Percentiles rank a stretch among this genome's conserved stretches.
Conservation (phyloP, 2,113 vertebrate species). For the Melanostigma gelatinosum region DNA sequence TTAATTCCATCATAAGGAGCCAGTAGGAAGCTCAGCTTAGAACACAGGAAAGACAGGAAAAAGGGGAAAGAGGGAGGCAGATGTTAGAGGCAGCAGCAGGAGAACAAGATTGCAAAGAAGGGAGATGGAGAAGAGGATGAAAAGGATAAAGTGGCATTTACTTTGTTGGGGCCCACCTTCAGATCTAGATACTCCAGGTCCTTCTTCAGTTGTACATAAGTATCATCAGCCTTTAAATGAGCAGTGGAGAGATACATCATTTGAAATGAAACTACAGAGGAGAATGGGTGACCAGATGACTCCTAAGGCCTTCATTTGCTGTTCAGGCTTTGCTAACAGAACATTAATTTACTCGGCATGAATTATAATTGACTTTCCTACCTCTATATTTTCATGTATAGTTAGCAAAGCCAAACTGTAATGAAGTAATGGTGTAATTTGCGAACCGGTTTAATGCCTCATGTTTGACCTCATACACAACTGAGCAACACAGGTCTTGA, state of each 20-base stretch:
- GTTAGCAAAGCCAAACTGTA: constrained; percentile 45
- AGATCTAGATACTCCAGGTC: constrained; percentile 98
- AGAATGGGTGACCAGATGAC: constrained; percentile 62
- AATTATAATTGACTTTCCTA: constrained; percentile 47
- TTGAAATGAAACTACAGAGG: constrained; percentile 75
- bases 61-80: constrained; percentile 33
- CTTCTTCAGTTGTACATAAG: constrained; percentile 98
- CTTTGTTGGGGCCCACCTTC: constrained; percentile 88
- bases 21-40: constrained; percentile 38
- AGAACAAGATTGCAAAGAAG: constrained; percentile 50
- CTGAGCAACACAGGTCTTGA: constrained; percentile 42
- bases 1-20: constrained; percentile 44
- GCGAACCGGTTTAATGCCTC: constrained; percentile 51
- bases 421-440: constrained; percentile 50
- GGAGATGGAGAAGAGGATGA: constrained; percentile 48
- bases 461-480: constrained; percentile 58
- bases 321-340: constrained; percentile 47
- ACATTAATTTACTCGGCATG: constrained; percentile 54
- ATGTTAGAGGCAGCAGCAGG: constrained; percentile 49
- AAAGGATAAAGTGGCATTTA: constrained; percentile 62
- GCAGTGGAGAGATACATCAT: constrained; percentile 77
- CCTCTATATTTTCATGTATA: constrained; percentile 52
- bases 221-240: constrained; percentile 94
- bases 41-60: constrained; percentile 42
- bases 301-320: constrained; percentile 51